phyloP scores from a whole-genome alignment of 2,113 vertebrate species.

The Heliornis fulica region DNA sequence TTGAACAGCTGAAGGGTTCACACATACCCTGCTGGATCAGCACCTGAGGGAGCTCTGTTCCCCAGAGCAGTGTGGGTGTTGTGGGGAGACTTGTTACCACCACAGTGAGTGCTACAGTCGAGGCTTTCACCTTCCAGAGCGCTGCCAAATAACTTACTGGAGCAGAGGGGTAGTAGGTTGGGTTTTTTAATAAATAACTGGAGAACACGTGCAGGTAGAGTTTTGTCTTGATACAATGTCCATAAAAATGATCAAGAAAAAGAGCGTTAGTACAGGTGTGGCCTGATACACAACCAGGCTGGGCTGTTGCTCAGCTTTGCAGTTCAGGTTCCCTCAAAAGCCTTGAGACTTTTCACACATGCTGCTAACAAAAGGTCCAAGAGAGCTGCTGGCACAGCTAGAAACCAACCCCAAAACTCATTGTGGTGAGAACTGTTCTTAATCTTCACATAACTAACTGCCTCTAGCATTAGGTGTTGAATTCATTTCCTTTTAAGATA shows the following conservation, averaged over 20 bases:
- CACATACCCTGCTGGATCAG: fast-evolving
- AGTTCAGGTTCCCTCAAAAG: background rate
- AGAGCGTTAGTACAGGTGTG: background rate
- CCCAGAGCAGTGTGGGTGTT: background rate
- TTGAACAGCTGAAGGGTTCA: fast-evolving
- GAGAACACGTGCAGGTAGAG: background rate
- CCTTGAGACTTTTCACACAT: background rate
- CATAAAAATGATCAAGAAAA: background rate
- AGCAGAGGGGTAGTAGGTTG: background rate
- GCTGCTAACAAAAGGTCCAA: fast-evolving
- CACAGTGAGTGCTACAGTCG: fast-evolving
- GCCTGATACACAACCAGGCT: fast-evolving
- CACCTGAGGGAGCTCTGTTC: too few species aligned
- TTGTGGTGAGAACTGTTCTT: fast-evolving
- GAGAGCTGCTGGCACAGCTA: background rate
- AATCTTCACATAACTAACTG: background rate
- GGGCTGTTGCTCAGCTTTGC: fast-evolving
- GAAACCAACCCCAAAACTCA: background rate
- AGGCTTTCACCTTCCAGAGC: background rate
- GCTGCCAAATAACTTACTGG: background rate
- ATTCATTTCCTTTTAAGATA: background rate
- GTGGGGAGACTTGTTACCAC: too few species aligned
- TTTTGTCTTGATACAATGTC: background rate
- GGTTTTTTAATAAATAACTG: slow-evolving; percentile 42
- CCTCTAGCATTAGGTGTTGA: background rate